Conservation (phyloP, 2,797 vertebrate species). For the Phataginus tricuspis region DNA sequence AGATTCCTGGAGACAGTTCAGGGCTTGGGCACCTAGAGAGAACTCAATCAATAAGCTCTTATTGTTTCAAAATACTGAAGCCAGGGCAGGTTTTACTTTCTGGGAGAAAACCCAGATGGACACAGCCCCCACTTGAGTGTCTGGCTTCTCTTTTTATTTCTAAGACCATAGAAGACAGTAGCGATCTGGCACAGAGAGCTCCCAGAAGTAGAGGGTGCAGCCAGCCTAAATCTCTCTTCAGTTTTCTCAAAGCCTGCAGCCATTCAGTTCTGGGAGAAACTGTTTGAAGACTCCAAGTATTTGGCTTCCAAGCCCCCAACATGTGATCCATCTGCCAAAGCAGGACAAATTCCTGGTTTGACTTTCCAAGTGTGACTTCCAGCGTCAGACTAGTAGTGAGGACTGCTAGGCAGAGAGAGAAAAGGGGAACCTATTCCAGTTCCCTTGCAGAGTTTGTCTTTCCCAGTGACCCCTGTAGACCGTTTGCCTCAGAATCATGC, state of each 20-base stretch:
- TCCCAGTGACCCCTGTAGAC: no score
- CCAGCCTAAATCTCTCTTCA: not conserved
- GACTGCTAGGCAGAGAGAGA: not conserved
- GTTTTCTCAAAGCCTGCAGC: not conserved
- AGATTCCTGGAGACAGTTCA: not conserved
- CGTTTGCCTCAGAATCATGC: not conserved
- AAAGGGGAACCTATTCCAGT: not conserved
- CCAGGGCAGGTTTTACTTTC: not conserved
- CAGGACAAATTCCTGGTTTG: not conserved
- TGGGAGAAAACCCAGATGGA: not conserved
- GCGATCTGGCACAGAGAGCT: not conserved
- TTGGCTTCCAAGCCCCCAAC: not conserved
- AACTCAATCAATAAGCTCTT: not conserved
- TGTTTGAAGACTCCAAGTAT: not conserved
- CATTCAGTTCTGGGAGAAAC: slow-evolving; percentile 12
- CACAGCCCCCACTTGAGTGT: not conserved
- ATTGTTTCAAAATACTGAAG: not conserved
- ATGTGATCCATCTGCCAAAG: slow-evolving; percentile 30
- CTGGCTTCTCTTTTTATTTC: not conserved
- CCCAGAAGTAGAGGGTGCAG: not conserved
- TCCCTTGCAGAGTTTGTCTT: not conserved
- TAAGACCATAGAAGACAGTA: not conserved
- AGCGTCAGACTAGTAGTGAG: not conserved
- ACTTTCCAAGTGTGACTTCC: not conserved
- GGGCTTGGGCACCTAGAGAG: not conserved